phyloP scores from a whole-genome alignment of 2,888 invertebrate species.

The Abrostola tripartita region DNA sequence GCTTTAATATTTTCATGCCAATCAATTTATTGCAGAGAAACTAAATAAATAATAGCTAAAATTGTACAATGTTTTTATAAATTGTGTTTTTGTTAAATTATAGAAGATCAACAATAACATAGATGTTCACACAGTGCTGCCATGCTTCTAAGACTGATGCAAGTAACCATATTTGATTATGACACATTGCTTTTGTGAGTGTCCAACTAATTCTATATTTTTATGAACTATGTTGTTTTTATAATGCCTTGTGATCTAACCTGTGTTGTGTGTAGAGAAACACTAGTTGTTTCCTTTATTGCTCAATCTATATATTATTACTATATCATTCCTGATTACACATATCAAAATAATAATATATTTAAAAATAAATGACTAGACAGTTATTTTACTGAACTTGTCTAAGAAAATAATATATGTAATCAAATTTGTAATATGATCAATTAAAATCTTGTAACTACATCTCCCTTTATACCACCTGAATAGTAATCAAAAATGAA shows the following conservation, averaged over 20 bases:
- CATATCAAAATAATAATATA: too few species aligned
- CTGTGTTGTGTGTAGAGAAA: neutral
- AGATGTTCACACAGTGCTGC: constrained; percentile 73
- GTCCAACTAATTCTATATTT: constrained; percentile 57
- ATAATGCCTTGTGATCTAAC: constrained; percentile 24
- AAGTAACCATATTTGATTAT: constrained; percentile 82
- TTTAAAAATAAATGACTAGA: too few species aligned
- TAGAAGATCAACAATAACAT: constrained; percentile 87
- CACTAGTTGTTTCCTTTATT: too few species aligned
- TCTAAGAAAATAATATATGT: too few species aligned
- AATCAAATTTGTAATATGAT: too few species aligned
- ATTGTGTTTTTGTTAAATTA: constrained; percentile 77
- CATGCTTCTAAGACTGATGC: constrained; percentile 86
- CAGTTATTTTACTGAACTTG: too few species aligned
- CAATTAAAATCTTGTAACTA: too few species aligned
- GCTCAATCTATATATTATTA: too few species aligned
- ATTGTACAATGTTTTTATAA: constrained; percentile 29
- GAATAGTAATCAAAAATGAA: neutral
- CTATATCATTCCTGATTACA: too few species aligned
- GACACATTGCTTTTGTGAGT: constrained; percentile 78
- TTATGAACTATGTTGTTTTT: constrained; percentile 14
- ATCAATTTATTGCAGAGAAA: too few species aligned
- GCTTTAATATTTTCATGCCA: too few species aligned
- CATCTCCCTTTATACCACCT: neutral
- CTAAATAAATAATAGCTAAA: neutral